phyloP scores from a whole-genome alignment of 1,140 invertebrate genomes.

The Penaeus vannamei region DNA sequence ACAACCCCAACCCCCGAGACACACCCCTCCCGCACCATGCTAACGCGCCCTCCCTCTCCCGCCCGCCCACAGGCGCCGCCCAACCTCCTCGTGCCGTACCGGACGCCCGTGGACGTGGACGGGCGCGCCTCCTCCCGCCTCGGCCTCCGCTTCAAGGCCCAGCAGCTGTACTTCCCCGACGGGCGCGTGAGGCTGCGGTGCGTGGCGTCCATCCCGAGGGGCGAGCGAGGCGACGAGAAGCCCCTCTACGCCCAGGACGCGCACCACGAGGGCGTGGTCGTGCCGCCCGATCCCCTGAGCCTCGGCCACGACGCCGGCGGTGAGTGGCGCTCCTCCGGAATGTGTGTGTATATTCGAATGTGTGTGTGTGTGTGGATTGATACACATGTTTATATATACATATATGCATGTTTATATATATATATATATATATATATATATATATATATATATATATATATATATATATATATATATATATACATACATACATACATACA shows the following conservation, averaged over 20 bases:
- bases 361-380: background rate
- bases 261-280: constrained; percentile 41
- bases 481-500: too few species aligned
- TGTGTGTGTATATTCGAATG: background rate
- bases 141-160: constrained; percentile 48
- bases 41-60: background rate
- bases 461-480: background rate
- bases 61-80: constrained; percentile 41
- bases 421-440: constrained; percentile 9
- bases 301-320: constrained; percentile 54
- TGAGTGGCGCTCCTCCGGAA: background rate
- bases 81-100: constrained; percentile 49
- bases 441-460: constrained; percentile 41
- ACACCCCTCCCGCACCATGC: too few species aligned
- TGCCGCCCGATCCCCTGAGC: constrained; percentile 41
- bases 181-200: constrained; percentile 48
- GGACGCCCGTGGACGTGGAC: constrained; percentile 1
- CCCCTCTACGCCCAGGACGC: constrained; percentile 36
- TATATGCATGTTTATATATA: background rate
- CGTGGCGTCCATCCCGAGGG: constrained; percentile 17
- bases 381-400: background rate
- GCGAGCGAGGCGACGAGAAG: too few species aligned
- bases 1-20: too few species aligned
- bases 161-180: constrained; percentile 45
- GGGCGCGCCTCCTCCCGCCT: constrained; percentile 50